Evolutionary conservation across 2,797 vertebrate genomes (phyloP).

Genomic region (Gymnothorax reevesii): DNA sequence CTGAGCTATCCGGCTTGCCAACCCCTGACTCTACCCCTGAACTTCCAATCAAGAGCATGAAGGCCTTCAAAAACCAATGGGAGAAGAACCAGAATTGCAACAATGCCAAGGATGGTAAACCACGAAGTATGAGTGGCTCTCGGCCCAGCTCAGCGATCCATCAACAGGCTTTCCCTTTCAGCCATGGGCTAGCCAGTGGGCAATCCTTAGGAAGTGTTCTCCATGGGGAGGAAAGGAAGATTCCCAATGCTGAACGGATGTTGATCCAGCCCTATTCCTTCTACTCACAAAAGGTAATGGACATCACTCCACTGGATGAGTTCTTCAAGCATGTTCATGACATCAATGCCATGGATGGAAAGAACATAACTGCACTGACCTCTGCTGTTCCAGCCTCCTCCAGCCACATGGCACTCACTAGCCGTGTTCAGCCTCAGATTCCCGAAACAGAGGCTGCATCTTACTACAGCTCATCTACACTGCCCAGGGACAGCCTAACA

Average conservation of each 20-base stretch:
- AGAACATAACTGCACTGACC: constrained; percentile 69
- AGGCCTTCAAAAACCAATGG: constrained; percentile 84
- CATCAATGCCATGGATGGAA: constrained; percentile 62
- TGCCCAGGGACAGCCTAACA: constrained; percentile 81
- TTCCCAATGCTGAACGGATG: constrained; percentile 78
- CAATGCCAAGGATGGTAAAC: constrained; percentile 84
- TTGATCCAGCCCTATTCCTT: constrained; percentile 73
- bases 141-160: constrained; percentile 71
- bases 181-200: constrained; percentile 69
- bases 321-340: constrained; percentile 87
- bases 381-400: constrained; percentile 69
- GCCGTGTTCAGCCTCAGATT: constrained; percentile 79
- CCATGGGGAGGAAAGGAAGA: constrained; percentile 78
- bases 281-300: constrained; percentile 82
- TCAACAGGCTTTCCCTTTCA: constrained; percentile 76
- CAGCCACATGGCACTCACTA: constrained; percentile 68
- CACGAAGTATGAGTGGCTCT: constrained; percentile 64
- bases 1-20: constrained; percentile 85
- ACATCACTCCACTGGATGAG: constrained; percentile 86
- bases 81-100: constrained; percentile 91
- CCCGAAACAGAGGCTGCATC: constrained; percentile 75
- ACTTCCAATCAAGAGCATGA: constrained; percentile 85
- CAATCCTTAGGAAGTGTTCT: constrained; percentile 64
- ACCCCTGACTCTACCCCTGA: constrained; percentile 90
- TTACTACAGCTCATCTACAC: constrained; percentile 80